Percentiles rank a stretch among this genome's conserved stretches.
Evolutionary conservation across 1,140 invertebrate genomes (phyloP).

Genomic region (Tachypleus tridentatus): DNA sequence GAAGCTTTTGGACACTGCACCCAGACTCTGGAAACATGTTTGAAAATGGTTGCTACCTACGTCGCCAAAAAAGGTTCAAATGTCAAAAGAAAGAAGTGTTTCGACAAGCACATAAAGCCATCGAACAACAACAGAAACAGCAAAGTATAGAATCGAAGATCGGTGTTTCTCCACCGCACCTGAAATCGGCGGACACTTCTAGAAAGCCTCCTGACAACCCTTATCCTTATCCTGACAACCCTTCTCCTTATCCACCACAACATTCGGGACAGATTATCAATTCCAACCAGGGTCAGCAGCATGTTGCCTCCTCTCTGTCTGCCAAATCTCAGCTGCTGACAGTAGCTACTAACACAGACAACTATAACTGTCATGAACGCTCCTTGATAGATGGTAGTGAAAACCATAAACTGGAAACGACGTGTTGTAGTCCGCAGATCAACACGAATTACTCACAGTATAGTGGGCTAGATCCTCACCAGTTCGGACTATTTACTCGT

Average conservation of each 20-base stretch:
- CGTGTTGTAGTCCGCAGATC: constrained; percentile 24
- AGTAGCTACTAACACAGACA: no score
- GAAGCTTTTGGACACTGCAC: constrained; percentile 86
- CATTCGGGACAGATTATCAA: no score
- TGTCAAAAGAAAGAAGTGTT: constrained; percentile 84
- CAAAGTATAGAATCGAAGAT: constrained; percentile 3
- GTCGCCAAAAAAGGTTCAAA: constrained; percentile 57
- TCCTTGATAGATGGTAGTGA: background rate
- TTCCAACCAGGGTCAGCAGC: no score
- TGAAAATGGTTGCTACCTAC: constrained; percentile 88
- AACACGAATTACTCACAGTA: constrained; percentile 3
- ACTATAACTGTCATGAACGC: no score
- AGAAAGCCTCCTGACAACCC: no score
- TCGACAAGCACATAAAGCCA: constrained; percentile 46
- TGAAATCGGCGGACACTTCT: no score
- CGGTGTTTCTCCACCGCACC: no score
- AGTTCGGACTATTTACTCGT: constrained; percentile 20
- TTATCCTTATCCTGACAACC: no score
- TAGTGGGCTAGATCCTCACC: constrained; percentile 17
- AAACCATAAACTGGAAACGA: constrained; percentile 19
- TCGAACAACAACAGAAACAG: no score
- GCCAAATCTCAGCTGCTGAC: no score
- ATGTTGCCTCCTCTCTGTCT: no score
- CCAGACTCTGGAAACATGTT: constrained; percentile 95
- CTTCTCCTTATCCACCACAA: no score